Evolutionary conservation across 92 coral and sea anemone genomes (phyloP).

Genomic region (Zoanthus solanderi): DNA sequence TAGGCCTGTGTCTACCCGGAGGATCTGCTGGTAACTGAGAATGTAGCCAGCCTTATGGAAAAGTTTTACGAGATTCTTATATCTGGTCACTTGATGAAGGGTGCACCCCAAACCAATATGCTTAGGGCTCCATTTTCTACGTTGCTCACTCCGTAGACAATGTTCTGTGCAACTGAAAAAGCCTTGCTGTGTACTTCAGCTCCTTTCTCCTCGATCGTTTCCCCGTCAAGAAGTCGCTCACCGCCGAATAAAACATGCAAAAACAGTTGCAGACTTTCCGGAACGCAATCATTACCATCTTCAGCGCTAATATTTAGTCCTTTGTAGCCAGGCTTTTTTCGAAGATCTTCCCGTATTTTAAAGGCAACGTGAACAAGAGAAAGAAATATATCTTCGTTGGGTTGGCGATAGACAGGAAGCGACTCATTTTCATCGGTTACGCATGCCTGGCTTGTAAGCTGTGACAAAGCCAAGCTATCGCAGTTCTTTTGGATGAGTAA

Average conservation of each 20-base stretch:
- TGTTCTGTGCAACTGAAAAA: slow-evolving; percentile 56
- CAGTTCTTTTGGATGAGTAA: slow-evolving; percentile 61
- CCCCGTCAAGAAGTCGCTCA: slow-evolving; percentile 7
- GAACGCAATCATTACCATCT: slow-evolving; percentile 22
- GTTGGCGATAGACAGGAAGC: no score
- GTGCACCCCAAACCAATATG: slow-evolving; percentile 70
- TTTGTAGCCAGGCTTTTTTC: slow-evolving; percentile 10
- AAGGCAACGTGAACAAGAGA: no score
- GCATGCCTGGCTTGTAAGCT: background rate
- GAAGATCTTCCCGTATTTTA: background rate
- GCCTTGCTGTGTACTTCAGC: slow-evolving; percentile 49
- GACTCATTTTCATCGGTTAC: no score
- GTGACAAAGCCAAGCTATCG: slow-evolving; percentile 23
- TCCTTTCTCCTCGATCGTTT: slow-evolving; percentile 46
- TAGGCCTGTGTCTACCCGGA: slow-evolving; percentile 55
- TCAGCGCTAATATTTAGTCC: background rate
- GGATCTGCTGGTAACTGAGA: background rate
- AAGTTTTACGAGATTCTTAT: slow-evolving; percentile 41
- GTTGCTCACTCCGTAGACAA: slow-evolving; percentile 57
- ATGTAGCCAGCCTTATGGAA: no score
- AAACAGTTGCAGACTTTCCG: slow-evolving; percentile 40
- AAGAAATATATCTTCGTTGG: no score
- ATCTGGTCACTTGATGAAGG: slow-evolving; percentile 71
- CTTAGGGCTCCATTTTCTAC: slow-evolving; percentile 75
- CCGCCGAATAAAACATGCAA: background rate